These are phyloP conservation scores for Amphilophus citrinellus DNA, from an alignment of 2,113 vertebrate genomes.

Conservation along the genomic window DNA sequence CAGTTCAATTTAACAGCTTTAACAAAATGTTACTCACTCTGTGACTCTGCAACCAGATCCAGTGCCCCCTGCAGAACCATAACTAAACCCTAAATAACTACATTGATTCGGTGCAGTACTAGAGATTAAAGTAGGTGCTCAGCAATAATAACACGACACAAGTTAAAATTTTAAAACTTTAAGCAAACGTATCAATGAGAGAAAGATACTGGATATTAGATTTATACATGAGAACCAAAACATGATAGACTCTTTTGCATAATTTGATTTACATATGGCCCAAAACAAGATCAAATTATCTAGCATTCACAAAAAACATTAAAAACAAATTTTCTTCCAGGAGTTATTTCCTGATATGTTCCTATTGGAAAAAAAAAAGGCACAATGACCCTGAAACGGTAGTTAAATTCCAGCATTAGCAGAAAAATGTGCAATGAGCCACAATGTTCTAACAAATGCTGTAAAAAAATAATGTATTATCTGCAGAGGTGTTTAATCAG, in stretches of 20 bases:
- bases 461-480: neutral
- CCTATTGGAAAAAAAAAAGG: too few relatives aligned
- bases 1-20: neutral
- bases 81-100: neutral
- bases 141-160: neutral
- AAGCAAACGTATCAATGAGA: neutral
- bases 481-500: neutral
- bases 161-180: neutral
- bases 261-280: neutral
- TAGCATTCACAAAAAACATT: too few relatives aligned
- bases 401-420: neutral
- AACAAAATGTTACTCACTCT: neutral
- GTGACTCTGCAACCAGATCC: neutral
- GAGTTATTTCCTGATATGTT: too few relatives aligned
- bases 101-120: neutral
- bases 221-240: neutral
- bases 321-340: too few relatives aligned
- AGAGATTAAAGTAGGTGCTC: neutral
- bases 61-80: neutral
- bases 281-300: too few relatives aligned
- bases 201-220: neutral
- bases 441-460: neutral
- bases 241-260: neutral
- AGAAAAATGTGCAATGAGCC: neutral
- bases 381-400: neutral